These are phyloP conservation scores for Branchinecta lindahli DNA, from an alignment of 1,140 invertebrate species.

Conservation along the genomic window DNA sequence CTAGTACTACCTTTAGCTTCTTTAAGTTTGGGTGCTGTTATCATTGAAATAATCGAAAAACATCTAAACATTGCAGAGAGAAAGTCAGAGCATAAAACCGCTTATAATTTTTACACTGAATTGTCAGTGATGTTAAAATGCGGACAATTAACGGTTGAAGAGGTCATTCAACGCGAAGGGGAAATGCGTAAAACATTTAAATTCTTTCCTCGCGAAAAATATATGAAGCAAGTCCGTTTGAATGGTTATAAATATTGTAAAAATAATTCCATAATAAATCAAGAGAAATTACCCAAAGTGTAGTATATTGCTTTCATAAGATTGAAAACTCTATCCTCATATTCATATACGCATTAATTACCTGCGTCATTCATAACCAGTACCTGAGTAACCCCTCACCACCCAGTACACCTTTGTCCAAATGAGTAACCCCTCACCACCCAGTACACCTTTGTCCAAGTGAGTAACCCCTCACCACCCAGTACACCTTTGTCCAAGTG, in stretches of 20 bases:
- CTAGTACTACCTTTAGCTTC: background rate
- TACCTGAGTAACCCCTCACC: no score
- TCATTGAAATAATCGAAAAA: background rate
- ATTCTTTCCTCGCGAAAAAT: background rate
- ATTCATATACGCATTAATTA: no score
- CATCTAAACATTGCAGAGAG: background rate
- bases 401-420: no score
- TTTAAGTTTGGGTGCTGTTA: background rate
- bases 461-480: no score
- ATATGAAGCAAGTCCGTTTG: background rate
- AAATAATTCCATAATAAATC: no score
- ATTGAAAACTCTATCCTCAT: no score
- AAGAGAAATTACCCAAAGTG: no score
- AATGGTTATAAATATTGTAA: constrained; percentile 2
- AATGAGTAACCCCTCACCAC: no score
- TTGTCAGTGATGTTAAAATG: background rate
- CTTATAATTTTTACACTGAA: background rate
- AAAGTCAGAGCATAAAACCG: background rate
- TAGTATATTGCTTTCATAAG: no score
- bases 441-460: no score
- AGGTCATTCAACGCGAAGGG: background rate
- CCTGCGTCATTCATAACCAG: no score
- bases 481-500: no score
- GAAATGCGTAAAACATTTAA: background rate
- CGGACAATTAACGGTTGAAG: background rate